Evolutionary conservation across 2,797 vertebrate species (phyloP), one percentile per base, ranked within the genome.

Genomic region (Siniperca obscura): DNA sequence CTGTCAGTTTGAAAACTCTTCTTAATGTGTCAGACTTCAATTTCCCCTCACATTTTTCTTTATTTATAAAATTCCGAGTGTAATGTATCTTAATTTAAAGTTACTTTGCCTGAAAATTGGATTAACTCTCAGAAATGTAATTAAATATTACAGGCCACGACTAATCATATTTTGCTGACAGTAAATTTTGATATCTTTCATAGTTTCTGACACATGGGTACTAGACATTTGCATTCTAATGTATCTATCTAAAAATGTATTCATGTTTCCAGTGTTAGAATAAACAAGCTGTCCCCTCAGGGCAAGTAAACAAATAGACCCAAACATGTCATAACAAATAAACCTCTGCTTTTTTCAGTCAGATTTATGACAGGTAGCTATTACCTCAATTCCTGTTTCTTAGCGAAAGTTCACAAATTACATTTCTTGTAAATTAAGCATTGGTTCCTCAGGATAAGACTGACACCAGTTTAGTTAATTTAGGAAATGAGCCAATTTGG

Each of bases 401-500:
- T 44, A 59, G 73, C 56, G 56, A 40, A 59, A 12, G 59, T 76
- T 83, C 44, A 80, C 81, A 86, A 91, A 93, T 92, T 80, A 9
- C 40, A 83, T 92, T 91, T 90, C 56, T 78, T 38, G 52, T 48
- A 61, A 91, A 82, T 88, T 16, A 81, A 75, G 75, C 44, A 3
- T 25, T 36, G 42, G 62, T 81, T 88, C 62, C 55, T 55, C 53
- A 22, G 61, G 77, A 80, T 62, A 40, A 73, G 76, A 21, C 75
- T 55, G 77, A 86, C 77, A 89, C 86, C 83, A 90, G 68, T 57
- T 65, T 16, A 61, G 84, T 87, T 87, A 17, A 66, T 92, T 89
- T 83, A 83, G 90, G 84, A 91, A 90, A 91, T 90, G 14, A 90
- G 64, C 42, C 81, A 76, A 86, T 90, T 90, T 50, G 87, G 67